A percentile compares a stretch with the other conserved stretches of the same genome.
Evolutionary conservation across 2,113 vertebrate genomes (phyloP).

Genomic region (Nothocercus julius): DNA sequence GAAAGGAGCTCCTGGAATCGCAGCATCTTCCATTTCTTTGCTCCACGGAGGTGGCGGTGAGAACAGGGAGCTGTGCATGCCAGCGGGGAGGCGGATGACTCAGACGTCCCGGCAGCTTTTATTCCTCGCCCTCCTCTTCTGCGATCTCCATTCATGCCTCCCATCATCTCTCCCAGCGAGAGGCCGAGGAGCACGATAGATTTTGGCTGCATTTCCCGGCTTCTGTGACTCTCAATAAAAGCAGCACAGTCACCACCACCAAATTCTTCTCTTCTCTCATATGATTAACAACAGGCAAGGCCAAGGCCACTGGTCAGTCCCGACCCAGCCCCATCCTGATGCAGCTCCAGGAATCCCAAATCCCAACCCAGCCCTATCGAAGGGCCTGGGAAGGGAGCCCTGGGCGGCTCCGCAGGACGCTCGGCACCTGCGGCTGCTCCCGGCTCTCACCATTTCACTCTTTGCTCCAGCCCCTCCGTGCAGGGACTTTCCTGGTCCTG

Average conservation of each 20-base stretch:
- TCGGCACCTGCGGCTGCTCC: accelerated
- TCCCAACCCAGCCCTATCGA: not conserved
- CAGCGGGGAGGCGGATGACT: not conserved
- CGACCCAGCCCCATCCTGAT: not conserved
- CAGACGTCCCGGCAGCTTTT: not conserved
- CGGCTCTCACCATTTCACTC: accelerated
- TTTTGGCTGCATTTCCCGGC: not conserved
- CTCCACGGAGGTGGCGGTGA: not conserved
- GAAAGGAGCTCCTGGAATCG: not conserved
- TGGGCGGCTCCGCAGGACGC: not conserved
- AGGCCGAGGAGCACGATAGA: not conserved
- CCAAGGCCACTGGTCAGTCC: not conserved
- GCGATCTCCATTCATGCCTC: not conserved
- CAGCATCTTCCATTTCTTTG: not conserved
- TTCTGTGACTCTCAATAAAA: not conserved
- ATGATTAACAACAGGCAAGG: not conserved
- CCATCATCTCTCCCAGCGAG: not conserved
- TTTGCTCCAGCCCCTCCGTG: not conserved
- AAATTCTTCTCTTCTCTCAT: not conserved
- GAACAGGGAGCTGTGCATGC: not conserved
- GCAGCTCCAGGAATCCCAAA: not conserved
- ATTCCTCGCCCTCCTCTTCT: not conserved
- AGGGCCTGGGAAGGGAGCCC: not conserved
- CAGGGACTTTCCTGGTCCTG: not conserved
- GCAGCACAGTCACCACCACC: not conserved